Evolutionary conservation across 2,888 invertebrate species (phyloP), one percentile per base, ranked within the genome.

Genomic region (Drosophila prolongata): DNA sequence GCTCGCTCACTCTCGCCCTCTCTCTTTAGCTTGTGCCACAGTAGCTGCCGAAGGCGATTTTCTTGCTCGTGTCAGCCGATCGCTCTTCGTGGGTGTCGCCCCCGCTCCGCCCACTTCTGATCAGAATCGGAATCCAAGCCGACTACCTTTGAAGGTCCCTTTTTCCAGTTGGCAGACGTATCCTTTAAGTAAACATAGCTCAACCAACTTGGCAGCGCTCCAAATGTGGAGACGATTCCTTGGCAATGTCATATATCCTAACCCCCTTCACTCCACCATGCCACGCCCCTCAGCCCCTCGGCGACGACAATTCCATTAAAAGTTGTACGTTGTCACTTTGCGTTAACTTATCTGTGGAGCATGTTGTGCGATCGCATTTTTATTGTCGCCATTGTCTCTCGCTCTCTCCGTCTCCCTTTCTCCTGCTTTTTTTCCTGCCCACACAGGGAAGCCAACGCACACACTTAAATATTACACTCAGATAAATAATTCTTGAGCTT

Each of bases 301-400:
- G 79, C 78, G 82, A 80, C 85, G 87, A 87, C 86, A 87, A 87
- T 87, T 87, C 89, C 86, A 87, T 89, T 87, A 89, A 89, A 89
- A 82, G 88, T 89, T 87, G 88, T 89, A 77, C 86, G 80, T 82
- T 89, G 86, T 89, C 86, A 87, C 84, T 81, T 86, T 81, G 89
- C 77, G 84, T 83, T 89, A 88, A 80, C 80, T 86, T 87, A 89
- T 88, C 87, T 79, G 76, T 81, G 77, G 71, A 76, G 80, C 79
- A 77, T 84, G 85, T 84, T 88, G 85, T 80, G 82, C 89, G 87
- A 90, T 88, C 88, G 89, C 90, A 90, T 88, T 89, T 89, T 89
- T 89, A 87, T 87, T 87, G 89, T 89, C 90, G 87, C 90, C 89
- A 88, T 88, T 88, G 89, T 87, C 83, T 81, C 72, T 65, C 44